Percentiles rank a stretch among this genome's conserved stretches.
Evolutionary conservation across 2,888 invertebrate genomes (phyloP).

Genomic region (Proisotoma minuta): DNA sequence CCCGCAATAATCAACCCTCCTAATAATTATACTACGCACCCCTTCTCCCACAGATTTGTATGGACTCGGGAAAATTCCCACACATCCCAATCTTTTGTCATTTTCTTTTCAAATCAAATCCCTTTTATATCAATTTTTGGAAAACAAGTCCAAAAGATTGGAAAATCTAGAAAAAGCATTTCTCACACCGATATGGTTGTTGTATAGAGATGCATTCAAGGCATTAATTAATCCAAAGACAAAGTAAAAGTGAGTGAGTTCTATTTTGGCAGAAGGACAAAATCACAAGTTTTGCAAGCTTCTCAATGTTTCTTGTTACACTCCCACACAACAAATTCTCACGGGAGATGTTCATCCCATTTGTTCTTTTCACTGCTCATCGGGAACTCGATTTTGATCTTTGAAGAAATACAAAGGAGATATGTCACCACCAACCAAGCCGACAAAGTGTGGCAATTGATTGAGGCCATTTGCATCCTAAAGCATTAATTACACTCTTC

Average conservation of each 20-base stretch:
- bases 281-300: not conserved
- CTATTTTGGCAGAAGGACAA: not conserved
- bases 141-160: not conserved
- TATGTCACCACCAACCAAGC: not conserved
- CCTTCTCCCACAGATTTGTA: not conserved
- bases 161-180: not conserved
- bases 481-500: no score
- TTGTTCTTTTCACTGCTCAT: not conserved
- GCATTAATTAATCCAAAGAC: no score
- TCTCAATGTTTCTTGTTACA: not conserved
- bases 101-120: no score
- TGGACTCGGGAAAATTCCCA: not conserved
- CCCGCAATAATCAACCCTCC: not conserved
- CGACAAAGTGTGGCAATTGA: not conserved
- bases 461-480: no score
- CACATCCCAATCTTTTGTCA: not conserved
- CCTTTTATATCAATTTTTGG: no score
- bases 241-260: not conserved
- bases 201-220: no score
- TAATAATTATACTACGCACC: not conserved
- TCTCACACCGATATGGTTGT: no score
- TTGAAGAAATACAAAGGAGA: not conserved
- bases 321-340: not conserved
- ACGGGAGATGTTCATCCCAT: not conserved
- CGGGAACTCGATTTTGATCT: slow-evolving; percentile 1